Conservation (phyloP, 1,140 invertebrate genomes). For the Philopotamus ludificatus region DNA sequence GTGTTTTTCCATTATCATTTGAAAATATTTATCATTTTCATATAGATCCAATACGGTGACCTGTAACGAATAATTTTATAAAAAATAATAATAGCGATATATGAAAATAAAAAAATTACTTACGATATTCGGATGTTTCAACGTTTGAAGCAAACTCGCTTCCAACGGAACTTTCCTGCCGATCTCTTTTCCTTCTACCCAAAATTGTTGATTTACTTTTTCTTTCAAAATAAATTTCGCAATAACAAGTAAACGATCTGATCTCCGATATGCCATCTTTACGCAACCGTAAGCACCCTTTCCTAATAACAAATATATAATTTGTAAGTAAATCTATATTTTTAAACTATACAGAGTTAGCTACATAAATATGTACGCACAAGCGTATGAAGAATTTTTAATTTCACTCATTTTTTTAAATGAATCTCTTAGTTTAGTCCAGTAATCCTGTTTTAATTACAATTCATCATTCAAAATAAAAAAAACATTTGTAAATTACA, state of each 20-base stretch:
- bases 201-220: conserved; percentile 69
- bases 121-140: conserved; percentile 73
- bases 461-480: too few species aligned
- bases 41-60: conserved; percentile 69
- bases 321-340: too few species aligned
- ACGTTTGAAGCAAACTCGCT: conserved; percentile 62
- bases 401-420: too few species aligned
- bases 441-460: too few species aligned
- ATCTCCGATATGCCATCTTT: conserved; percentile 64
- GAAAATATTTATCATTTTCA: conserved; percentile 71
- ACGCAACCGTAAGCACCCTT: conserved; percentile 78
- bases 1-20: conserved; percentile 80
- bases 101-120: conserved; percentile 41
- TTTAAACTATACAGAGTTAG: too few species aligned
- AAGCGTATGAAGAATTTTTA: too few species aligned
- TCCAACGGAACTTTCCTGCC: conserved; percentile 64
- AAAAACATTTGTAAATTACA: too few species aligned
- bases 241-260: conserved; percentile 64
- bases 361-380: too few species aligned
- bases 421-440: too few species aligned
- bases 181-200: conserved; percentile 60
- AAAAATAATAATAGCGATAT: too few species aligned
- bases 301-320: conserved; percentile 35
- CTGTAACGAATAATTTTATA: conserved; percentile 46
- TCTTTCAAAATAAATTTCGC: conserved; percentile 73